Conservation (phyloP, 2,888 invertebrate species). For the Pomacea canaliculata region DNA sequence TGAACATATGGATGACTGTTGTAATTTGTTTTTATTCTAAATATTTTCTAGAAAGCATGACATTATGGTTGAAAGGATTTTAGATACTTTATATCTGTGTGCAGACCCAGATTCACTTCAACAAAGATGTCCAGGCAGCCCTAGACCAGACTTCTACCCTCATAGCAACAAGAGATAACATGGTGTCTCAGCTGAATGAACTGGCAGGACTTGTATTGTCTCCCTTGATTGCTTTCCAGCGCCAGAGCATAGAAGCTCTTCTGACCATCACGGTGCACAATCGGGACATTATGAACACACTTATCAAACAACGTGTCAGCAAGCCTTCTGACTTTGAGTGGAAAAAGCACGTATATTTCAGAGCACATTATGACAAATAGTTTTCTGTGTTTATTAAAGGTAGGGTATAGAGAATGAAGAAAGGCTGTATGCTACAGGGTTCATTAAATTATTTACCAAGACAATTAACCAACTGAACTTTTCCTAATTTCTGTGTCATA, state of each 20-base stretch:
- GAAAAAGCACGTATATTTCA: conserved; percentile 57
- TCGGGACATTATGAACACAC: conserved; percentile 63
- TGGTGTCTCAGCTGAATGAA: conserved; percentile 56
- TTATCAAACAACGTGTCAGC: conserved; percentile 61
- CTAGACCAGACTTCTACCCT: conserved; percentile 51
- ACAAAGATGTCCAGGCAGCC: conserved; percentile 60
- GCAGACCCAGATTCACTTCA: conserved; percentile 68
- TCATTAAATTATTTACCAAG: too few relatives aligned
- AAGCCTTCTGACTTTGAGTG: conserved; percentile 67
- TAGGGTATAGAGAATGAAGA: too few relatives aligned
- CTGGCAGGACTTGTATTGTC: conserved; percentile 64
- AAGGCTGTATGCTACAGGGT: too few relatives aligned
- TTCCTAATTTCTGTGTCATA: too few relatives aligned
- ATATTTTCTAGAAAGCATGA: too few relatives aligned
- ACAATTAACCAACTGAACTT: too few relatives aligned
- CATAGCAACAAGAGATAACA: conserved; percentile 51
- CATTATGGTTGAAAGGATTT: too few relatives aligned
- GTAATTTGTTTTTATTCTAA: too few relatives aligned
- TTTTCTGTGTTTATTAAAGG: too few relatives aligned
- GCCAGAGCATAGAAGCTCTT: conserved; percentile 67
- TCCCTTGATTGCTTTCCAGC: conserved; percentile 55
- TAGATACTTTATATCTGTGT: not conserved
- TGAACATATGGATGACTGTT: too few relatives aligned
- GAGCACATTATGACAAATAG: not conserved
- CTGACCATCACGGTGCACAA: conserved; percentile 69